Percentiles rank a stretch among this genome's conserved stretches.
Evolutionary conservation across 2,113 vertebrate species (phyloP).

Genomic region (Chlorocebus sabaeus): DNA sequence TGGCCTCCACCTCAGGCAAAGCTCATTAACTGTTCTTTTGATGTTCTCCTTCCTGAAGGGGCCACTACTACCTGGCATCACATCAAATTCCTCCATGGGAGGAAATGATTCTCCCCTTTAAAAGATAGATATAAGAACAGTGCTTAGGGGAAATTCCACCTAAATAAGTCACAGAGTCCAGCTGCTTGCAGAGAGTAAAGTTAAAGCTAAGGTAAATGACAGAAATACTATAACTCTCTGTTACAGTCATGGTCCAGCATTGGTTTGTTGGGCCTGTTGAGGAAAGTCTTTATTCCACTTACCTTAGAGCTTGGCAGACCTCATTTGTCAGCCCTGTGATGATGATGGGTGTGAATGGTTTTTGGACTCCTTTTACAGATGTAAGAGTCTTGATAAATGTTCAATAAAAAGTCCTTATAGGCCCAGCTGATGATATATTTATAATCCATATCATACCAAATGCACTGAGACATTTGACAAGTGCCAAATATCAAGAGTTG

Average conservation of each 20-base stretch:
- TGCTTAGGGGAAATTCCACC: not conserved
- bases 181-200: conserved; percentile 19
- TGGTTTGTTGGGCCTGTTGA: conserved; percentile 5
- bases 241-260: not conserved
- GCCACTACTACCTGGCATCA: not conserved
- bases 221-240: not conserved
- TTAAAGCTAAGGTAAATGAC: conserved; percentile 40
- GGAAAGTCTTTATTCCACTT: conserved; percentile 22
- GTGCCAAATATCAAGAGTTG: not conserved
- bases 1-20: not conserved
- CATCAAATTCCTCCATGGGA: not conserved
- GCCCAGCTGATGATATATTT: not conserved
- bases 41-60: not conserved
- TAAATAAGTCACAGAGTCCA: conserved; percentile 26
- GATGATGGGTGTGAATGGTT: not conserved
- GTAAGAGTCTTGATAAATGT: conserved; percentile 6
- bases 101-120: conserved; percentile 7
- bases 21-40: not conserved
- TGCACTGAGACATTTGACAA: not conserved
- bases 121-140: conserved; percentile 32
- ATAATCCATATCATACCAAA: not conserved
- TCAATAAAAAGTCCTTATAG: conserved; percentile 12
- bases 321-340: not conserved
- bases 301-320: not conserved
- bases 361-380: not conserved